Percentiles rank a stretch among this genome's conserved stretches.
Conservation (phyloP, 2,888 invertebrate species). For the Eurois occulta region DNA sequence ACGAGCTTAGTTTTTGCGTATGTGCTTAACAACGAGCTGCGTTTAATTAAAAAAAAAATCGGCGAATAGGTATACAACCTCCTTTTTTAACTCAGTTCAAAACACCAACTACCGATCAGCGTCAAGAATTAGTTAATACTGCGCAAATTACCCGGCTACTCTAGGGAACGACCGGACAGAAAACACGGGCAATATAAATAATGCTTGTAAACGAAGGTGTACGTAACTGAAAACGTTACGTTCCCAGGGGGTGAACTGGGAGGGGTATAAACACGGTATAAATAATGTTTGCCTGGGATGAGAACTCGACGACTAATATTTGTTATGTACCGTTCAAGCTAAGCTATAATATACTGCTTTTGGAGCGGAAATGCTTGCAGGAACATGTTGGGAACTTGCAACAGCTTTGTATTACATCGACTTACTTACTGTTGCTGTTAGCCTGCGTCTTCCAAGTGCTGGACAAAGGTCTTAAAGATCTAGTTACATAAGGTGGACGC, state of each 20-base stretch:
- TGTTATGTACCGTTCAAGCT: slow-evolving; percentile 6
- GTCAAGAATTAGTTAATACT: slow-evolving; percentile 24
- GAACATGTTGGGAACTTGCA: background rate
- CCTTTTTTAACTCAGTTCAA: background rate
- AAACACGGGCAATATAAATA: slow-evolving; percentile 48
- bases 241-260: slow-evolving; percentile 20
- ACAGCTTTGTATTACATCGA: background rate
- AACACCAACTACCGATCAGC: background rate
- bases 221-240: slow-evolving; percentile 49
- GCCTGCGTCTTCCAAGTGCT: background rate
- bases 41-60: too few relatives aligned
- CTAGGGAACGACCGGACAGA: slow-evolving; percentile 26
- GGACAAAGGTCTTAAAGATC: background rate
- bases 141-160: slow-evolving; percentile 10
- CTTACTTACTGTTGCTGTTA: background rate
- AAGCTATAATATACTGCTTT: slow-evolving; percentile 18
- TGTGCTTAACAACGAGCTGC: too few relatives aligned
- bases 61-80: too few relatives aligned
- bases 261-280: slow-evolving; percentile 39
- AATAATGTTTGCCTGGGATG: slow-evolving; percentile 42
- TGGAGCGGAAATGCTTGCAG: background rate
- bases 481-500: too few relatives aligned
- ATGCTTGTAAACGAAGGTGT: slow-evolving; percentile 33
- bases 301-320: slow-evolving; percentile 27
- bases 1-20: slow-evolving; percentile 47